Evolutionary conservation across 2,888 invertebrate species (phyloP).

Genomic region (Diplazon laetatorius): DNA sequence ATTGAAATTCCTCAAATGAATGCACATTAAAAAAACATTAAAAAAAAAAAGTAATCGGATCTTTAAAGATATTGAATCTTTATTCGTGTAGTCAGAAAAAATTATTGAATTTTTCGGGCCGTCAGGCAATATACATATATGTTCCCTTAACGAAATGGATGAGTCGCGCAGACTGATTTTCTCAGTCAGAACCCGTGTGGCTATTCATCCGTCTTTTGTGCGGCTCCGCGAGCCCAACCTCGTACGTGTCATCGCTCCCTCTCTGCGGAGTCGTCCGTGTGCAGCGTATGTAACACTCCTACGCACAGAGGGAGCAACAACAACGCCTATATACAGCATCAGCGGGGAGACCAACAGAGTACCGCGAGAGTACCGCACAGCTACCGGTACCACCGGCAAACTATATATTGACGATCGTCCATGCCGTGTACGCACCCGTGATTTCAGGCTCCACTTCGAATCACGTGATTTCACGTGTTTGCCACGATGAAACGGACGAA

Average conservation of each 20-base stretch:
- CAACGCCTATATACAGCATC: not conserved
- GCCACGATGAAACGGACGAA: no score
- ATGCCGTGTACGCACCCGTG: no score
- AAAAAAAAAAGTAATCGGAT: no score
- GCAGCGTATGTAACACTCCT: conserved; percentile 36
- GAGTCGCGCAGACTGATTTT: not conserved
- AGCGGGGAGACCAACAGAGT: not conserved
- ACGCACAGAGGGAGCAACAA: conserved; percentile 36
- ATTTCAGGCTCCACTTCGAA: no score
- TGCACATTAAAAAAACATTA: not conserved
- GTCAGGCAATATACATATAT: no score
- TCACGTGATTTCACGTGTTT: no score
- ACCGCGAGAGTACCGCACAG: not conserved
- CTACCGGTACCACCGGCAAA: no score
- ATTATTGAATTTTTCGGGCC: no score
- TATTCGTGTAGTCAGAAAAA: no score
- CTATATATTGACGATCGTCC: no score
- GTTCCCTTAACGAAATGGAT: not conserved
- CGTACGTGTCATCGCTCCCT: conserved; percentile 65
- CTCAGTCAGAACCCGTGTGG: conserved; percentile 30
- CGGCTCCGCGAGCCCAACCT: conserved; percentile 42
- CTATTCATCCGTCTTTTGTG: conserved; percentile 57
- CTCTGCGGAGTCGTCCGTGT: conserved; percentile 41
- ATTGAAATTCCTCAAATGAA: not conserved
- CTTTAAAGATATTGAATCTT: no score